phyloP scores from a whole-genome alignment of 2,113 vertebrate genomes.

The Podiceps cristatus region DNA sequence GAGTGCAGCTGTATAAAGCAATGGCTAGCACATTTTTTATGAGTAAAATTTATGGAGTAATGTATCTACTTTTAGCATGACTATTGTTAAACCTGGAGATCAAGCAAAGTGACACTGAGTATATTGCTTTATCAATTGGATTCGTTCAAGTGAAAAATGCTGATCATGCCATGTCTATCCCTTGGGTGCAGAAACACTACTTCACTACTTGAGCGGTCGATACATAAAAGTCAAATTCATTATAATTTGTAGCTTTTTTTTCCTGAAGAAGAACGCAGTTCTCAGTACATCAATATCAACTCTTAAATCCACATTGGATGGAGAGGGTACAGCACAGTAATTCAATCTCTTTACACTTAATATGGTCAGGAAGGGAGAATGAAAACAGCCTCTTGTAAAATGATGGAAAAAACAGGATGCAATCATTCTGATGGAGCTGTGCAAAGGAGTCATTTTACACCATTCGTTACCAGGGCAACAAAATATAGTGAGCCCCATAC shows the following conservation, averaged over 20 bases:
- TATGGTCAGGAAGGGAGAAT: conserved; percentile 86
- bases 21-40: conserved; percentile 81
- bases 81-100: conserved; percentile 86
- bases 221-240: conserved; percentile 90
- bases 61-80: conserved; percentile 86
- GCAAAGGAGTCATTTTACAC: conserved; percentile 90
- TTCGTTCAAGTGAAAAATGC: conserved; percentile 86
- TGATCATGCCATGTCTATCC: conserved; percentile 85
- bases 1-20: conserved; percentile 73
- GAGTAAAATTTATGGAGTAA: conserved; percentile 83
- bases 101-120: conserved; percentile 86
- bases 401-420: conserved; percentile 88
- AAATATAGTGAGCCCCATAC: conserved; percentile 85
- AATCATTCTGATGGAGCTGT: conserved; percentile 87
- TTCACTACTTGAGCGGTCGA: conserved; percentile 83
- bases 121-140: conserved; percentile 90
- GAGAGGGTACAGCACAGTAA: conserved; percentile 86
- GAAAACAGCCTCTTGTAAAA: conserved; percentile 90
- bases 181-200: conserved; percentile 83
- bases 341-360: conserved; percentile 88
- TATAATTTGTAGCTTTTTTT: conserved; percentile 87
- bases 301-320: conserved; percentile 86
- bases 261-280: conserved; percentile 80
- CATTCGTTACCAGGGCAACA: conserved; percentile 87
- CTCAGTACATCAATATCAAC: conserved; percentile 88